Conservation (phyloP, 1,140 invertebrate species). For the Zaprionus nigranus region DNA sequence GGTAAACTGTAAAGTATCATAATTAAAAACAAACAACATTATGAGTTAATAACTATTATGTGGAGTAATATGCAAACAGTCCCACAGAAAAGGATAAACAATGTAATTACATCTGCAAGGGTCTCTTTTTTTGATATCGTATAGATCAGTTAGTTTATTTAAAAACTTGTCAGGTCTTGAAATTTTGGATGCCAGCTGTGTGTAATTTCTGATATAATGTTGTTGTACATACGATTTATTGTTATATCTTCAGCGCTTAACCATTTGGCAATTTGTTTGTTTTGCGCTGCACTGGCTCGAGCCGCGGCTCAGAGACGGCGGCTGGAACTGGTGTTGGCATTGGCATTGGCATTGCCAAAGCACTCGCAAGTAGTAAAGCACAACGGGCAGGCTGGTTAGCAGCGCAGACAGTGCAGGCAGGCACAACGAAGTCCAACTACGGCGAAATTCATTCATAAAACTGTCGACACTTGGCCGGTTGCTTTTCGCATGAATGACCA, state of each 20-base stretch:
- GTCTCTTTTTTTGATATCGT: too few species aligned
- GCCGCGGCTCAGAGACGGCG: background rate
- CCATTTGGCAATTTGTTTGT: constrained; percentile 73
- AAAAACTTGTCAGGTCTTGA: constrained; percentile 4
- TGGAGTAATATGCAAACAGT: background rate
- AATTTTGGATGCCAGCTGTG: constrained; percentile 14
- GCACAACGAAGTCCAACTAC: constrained; percentile 53
- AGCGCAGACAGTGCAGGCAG: constrained; percentile 14
- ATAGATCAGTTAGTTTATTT: background rate
- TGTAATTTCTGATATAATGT: constrained; percentile 63
- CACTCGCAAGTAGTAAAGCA: constrained; percentile 14
- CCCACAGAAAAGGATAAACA: background rate
- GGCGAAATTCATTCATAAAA: constrained; percentile 78
- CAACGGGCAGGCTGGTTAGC: constrained; percentile 16
- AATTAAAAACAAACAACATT: too few species aligned
- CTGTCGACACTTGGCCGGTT: constrained; percentile 61
- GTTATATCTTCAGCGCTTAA: constrained; percentile 53
- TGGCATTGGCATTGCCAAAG: constrained; percentile 17
- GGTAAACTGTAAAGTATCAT: too few species aligned
- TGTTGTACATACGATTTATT: constrained; percentile 51
- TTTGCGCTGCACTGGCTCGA: constrained; percentile 48
- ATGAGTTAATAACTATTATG: too few species aligned
- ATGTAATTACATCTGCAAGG: background rate
- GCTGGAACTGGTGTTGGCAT: constrained; percentile 15
- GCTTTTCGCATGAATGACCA: constrained; percentile 75